phyloP scores from a whole-genome alignment of 2,797 vertebrate species.

The Astyanax mexicanus region DNA sequence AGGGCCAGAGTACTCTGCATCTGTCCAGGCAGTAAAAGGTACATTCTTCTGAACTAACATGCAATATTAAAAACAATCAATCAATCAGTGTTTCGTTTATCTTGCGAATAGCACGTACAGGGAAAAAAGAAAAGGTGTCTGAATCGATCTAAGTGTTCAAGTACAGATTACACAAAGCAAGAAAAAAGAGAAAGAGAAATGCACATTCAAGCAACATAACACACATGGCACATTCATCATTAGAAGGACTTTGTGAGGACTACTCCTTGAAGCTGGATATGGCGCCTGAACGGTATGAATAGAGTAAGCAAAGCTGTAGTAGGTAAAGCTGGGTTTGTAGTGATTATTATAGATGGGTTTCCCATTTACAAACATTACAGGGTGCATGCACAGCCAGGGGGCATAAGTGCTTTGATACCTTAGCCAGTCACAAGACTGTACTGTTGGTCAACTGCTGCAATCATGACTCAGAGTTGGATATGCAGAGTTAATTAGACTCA shows the following conservation, averaged over 20 bases:
- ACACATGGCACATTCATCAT: constrained; percentile 32
- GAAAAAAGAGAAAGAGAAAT: constrained; percentile 76
- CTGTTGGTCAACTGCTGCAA: too few relatives aligned
- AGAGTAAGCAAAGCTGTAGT: too few relatives aligned
- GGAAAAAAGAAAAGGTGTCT: constrained; percentile 65
- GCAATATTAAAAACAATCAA: constrained; percentile 79
- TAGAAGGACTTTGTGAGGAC: neutral
- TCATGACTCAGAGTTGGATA: too few relatives aligned
- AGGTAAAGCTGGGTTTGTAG: neutral
- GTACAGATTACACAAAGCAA: constrained; percentile 73
- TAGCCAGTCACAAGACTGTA: too few relatives aligned
- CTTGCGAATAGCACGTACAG: constrained; percentile 67
- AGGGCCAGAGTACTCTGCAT: constrained; percentile 65
- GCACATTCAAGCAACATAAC: constrained; percentile 70
- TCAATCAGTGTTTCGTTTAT: constrained; percentile 55
- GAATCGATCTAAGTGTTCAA: constrained; percentile 63
- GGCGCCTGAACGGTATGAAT: neutral
- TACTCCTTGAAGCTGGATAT: neutral
- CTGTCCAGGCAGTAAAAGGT: constrained; percentile 71
- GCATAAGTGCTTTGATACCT: too few relatives aligned
- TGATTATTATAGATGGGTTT: too few relatives aligned
- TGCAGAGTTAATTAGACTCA: too few relatives aligned
- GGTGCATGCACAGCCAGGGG: too few relatives aligned
- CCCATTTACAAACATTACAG: too few relatives aligned
- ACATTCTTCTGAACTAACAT: constrained; percentile 82